Base-by-base conservation (phyloP, 2,888 invertebrate species). In the Calameuta pallipes region DNA sequence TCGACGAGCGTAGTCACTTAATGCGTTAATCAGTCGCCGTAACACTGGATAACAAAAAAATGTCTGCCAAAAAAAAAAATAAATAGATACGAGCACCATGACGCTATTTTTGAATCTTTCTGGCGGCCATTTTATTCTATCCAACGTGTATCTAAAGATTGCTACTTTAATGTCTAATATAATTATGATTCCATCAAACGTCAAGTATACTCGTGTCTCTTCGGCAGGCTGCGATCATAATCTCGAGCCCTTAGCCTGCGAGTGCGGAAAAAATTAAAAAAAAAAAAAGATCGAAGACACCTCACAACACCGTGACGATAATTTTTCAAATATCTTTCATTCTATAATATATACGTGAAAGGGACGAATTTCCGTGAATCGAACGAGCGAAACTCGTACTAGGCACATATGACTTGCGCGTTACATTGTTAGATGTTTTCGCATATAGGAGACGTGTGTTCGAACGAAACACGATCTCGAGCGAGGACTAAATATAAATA, bases 241-340 rank as follows among this genome's bases (percentile, higher is more conserved):
- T 68, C 80, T 81, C 82, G 34, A 78, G 81, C 78, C 78, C 79
- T 75, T 31, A 80, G 80, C 76, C 79, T 81, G 74, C 76, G 3
- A 33, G 15, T 71, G 71, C 9, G 30, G 0, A 11, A 71, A n/a
- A 41, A 4, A 15, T 41, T 4, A 1, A 6, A 23, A 56, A 56
- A 23, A 23, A 56, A 41, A 15, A 41, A 56, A 23, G 15, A 23
- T 23, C 23, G 56, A 56, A 23, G 23, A 23, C 23, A 23, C 56
- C 23, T 23, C 23, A 9, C 9, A 2, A 9, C 56, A 56, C 23
- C 15, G 41, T 23, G 56, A 56, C 23, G 56, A 56, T 56, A 56
- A 56, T 56, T 23, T 23, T 15, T 56, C 9, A 23, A 56, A 23
- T 56, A 9, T 56, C 0, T 9, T 56, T 15, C 23, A 23, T 23